Percentiles rank a stretch among this genome's conserved stretches.
Conservation (phyloP, 2,797 vertebrate genomes). For the Miichthys miiuy region DNA sequence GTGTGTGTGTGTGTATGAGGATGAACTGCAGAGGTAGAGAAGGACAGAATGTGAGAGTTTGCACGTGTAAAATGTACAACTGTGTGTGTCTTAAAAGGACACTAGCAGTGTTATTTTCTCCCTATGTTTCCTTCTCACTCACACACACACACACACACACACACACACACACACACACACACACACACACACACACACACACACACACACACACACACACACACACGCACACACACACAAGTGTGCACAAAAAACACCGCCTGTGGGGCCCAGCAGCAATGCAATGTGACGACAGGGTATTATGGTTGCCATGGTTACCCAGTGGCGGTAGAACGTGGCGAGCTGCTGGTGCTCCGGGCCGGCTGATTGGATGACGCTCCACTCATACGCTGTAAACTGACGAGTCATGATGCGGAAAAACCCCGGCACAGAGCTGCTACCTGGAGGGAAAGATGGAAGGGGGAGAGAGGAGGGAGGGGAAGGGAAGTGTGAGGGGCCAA, state of each 20-base stretch:
- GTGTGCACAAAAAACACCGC: background rate
- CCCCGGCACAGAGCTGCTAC: constrained; percentile 91
- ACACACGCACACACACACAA: background rate
- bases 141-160: background rate
- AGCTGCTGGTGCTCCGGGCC: constrained; percentile 90
- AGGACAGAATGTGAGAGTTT: background rate
- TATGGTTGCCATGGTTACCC: constrained; percentile 87
- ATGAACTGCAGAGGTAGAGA: background rate
- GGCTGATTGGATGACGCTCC: constrained; percentile 89
- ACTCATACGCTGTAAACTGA: constrained; percentile 94
- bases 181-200: background rate
- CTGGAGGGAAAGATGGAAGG: constrained; percentile 70
- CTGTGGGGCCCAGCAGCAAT: constrained; percentile 22
- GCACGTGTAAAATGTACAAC: constrained; percentile 9
- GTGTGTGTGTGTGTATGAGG: background rate
- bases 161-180: background rate
- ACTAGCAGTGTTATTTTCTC: constrained; percentile 10
- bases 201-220: background rate
- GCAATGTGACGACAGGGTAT: constrained; percentile 61
- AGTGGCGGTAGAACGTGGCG: constrained; percentile 94
- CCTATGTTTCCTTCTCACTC: constrained; percentile 5
- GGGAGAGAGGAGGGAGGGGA: background rate
- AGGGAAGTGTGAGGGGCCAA: constrained; percentile 8
- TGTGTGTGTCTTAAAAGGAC: constrained; percentile 26
- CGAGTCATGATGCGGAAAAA: constrained; percentile 98